Base-by-base conservation (phyloP, 2,113 vertebrate genomes). In the Antechinus stuartii region DNA sequence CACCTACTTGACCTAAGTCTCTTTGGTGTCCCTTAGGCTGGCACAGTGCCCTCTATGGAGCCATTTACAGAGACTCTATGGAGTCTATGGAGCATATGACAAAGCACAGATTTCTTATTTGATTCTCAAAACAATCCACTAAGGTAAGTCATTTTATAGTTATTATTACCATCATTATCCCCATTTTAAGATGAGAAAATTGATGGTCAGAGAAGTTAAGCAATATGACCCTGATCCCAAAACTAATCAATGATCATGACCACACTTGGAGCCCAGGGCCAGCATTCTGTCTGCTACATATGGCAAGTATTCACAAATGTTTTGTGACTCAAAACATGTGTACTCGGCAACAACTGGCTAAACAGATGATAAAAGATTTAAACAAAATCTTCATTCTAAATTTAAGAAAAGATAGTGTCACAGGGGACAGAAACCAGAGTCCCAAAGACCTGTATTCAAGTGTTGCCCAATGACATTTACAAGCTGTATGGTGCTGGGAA, bases 131-230 rank as follows among this genome's bases (percentile, higher is more conserved):
- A 56, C 46, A 97, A 95, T 89, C 25, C 35, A 91, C 90, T 46
- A 90, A 84, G 27, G 1, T 91, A 92, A 53, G 54, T n/a, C 35
- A n/a, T 68, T 68, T 35, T n/a, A n/a, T 6, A 9, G 94, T 84
- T 90, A 68, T 68, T 68, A 95, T 50, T 46, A 55, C 56, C 54
- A 68, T 68, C 52, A 95, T 53, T n/a, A 54, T 89, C 3, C 19
- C 53, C 52, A 95, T 91, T 25, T 93, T 89, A 50, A 95, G 95
- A 91, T 49, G 91, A 56, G 68, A 90, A 95, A 95, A 95, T 0
- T 53, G 53, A 90, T n/a, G 2, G 0, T 89, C 1, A 11, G n/a
- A 19, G 42, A 94, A 53, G 91, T 68, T 91, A 92, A 9, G 4
- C 35, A 93, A 42, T 11, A 89, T 42, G 2, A 4, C 52, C 94